phyloP scores from a whole-genome alignment of 2,888 invertebrate genomes.

The Conchocele bisecta region DNA sequence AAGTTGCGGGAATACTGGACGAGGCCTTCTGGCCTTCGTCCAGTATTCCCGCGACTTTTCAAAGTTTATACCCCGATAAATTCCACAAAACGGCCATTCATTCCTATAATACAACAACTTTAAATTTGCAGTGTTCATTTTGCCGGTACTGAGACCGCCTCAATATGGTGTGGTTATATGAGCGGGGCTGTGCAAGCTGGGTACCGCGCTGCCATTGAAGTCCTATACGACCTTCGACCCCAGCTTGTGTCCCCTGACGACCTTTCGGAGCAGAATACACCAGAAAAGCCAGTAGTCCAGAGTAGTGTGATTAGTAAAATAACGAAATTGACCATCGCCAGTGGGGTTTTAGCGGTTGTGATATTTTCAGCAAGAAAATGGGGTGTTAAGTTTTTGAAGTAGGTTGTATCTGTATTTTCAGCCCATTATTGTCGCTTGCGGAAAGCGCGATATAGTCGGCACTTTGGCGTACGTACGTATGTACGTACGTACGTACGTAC shows the following conservation, averaged over 20 bases:
- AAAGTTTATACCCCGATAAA: no score
- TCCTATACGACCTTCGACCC: constrained; percentile 73
- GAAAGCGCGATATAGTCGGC: no score
- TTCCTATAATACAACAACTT: no score
- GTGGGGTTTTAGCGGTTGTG: constrained; percentile 32
- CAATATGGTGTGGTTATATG: constrained; percentile 80
- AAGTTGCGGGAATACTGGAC: no score
- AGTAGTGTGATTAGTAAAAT: constrained; percentile 13
- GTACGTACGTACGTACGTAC: no score
- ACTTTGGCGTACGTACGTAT: no score
- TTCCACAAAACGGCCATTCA: no score
- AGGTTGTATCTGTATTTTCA: no score
- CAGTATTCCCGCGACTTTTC: no score
- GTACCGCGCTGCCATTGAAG: constrained; percentile 78
- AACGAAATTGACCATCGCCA: constrained; percentile 42
- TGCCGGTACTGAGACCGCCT: constrained; percentile 82
- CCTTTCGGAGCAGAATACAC: constrained; percentile 41
- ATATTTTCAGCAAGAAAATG: constrained; percentile 26
- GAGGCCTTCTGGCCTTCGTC: no score
- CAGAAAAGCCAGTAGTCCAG: not conserved
- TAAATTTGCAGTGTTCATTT: constrained; percentile 74
- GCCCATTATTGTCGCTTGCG: no score
- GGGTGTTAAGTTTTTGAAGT: no score
- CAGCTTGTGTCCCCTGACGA: constrained; percentile 65
- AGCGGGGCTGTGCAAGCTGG: constrained; percentile 82